Conservation (phyloP, 1,140 invertebrate species). For the Megalopta genalis region DNA sequence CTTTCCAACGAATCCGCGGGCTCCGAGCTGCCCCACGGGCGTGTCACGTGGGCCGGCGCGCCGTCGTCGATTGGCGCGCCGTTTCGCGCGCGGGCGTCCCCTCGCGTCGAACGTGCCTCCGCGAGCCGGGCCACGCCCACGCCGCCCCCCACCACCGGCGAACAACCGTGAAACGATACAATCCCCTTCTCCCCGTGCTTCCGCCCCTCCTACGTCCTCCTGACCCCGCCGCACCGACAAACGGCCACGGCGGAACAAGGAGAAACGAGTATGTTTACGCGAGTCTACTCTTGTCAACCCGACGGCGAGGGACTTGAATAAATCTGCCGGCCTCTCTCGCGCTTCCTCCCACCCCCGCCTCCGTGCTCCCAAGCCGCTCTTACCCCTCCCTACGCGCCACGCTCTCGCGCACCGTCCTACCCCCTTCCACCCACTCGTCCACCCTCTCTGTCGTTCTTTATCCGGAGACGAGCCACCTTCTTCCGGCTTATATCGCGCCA, state of each 20-base stretch:
- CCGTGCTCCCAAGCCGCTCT: not conserved
- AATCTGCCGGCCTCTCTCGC: conserved; percentile 72
- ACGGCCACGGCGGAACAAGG: conserved; percentile 62
- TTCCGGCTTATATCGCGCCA: conserved; percentile 56
- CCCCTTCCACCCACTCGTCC: not conserved
- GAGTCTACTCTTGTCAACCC: conserved; percentile 79
- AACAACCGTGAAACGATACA: conserved; percentile 66
- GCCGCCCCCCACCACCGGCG: conserved; percentile 44
- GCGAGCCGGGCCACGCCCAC: conserved; percentile 34
- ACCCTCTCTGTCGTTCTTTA: conserved; percentile 29
- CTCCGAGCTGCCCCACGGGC: conserved; percentile 12
- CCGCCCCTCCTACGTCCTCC: conserved; percentile 24
- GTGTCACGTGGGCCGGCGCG: conserved; percentile 8
- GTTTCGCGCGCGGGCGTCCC: conserved; percentile 53
- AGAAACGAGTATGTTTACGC: conserved; percentile 80
- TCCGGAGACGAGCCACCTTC: conserved; percentile 36
- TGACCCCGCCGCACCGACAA: conserved; percentile 24
- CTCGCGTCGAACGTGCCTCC: conserved; percentile 52
- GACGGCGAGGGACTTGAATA: conserved; percentile 77
- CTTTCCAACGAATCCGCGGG: conserved; percentile 49
- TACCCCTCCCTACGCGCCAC: not conserved
- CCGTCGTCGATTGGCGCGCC: conserved; percentile 40
- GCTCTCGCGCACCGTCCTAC: not conserved
- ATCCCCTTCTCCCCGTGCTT: conserved; percentile 19
- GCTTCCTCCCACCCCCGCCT: conserved; percentile 5